These are phyloP conservation scores for Falco biarmicus DNA, from an alignment of 2,797 vertebrate species.

Conservation along the genomic window DNA sequence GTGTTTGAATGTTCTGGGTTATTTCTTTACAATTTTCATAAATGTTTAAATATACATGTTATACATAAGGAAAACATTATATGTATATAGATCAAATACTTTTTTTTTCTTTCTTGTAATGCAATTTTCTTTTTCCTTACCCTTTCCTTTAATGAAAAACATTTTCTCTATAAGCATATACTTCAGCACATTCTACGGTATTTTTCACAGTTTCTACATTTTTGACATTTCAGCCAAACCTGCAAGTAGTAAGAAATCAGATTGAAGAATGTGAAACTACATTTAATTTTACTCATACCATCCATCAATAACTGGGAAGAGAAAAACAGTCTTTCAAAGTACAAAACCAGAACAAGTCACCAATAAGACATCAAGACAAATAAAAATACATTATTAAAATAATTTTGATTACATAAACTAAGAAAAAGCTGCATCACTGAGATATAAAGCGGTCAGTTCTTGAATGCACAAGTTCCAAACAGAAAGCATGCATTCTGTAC, in stretches of 20 bases:
- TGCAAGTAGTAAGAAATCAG: conserved; percentile 35
- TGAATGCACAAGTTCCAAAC: background rate
- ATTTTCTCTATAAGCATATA: conserved; percentile 65
- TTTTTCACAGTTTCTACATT: conserved; percentile 65
- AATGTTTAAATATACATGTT: conserved; percentile 30
- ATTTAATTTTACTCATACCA: conserved; percentile 10
- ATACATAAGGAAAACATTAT: conserved; percentile 69
- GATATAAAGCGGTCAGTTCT: background rate
- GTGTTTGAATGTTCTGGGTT: conserved; percentile 32
- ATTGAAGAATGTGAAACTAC: conserved; percentile 7
- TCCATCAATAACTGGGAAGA: background rate
- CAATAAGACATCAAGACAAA: background rate
- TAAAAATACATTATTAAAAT: background rate
- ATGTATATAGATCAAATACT: conserved; percentile 34
- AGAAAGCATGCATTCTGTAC: background rate
- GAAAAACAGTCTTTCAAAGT: background rate
- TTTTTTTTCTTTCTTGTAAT: conserved; percentile 13
- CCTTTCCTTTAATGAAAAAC: conserved; percentile 50
- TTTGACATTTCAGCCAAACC: conserved; percentile 70
- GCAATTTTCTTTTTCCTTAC: background rate
- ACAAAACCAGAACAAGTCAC: background rate
- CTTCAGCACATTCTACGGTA: conserved; percentile 25
- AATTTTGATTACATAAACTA: background rate
- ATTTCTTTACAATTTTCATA: conserved; percentile 53
- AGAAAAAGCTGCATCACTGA: background rate